phyloP scores from a whole-genome alignment of 2,113 vertebrate species.

The Petrocephalus zakoni region DNA sequence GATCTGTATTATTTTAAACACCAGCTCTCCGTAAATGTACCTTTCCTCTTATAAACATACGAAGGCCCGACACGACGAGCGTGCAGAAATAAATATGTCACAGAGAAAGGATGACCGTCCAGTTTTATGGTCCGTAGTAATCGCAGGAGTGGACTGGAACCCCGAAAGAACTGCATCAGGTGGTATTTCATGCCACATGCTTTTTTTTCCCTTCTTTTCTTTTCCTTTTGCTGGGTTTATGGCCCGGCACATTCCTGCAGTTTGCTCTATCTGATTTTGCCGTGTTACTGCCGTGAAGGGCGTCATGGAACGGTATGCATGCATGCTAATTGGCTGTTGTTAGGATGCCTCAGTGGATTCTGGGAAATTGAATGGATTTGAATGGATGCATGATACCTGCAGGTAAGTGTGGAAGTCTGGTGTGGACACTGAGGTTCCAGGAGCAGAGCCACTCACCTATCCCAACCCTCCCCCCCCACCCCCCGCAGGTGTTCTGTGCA shows the following conservation, averaged over 20 bases:
- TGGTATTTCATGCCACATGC: neutral
- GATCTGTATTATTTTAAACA: neutral
- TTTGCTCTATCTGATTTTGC: conserved; percentile 33
- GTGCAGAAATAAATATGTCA: neutral
- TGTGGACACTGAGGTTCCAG: neutral
- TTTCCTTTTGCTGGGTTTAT: neutral
- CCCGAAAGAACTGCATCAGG: neutral
- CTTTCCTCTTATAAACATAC: neutral
- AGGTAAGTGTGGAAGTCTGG: neutral
- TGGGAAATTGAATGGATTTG: neutral
- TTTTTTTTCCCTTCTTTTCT: neutral
- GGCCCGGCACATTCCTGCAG: conserved; percentile 40
- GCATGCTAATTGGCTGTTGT: conserved; percentile 32
- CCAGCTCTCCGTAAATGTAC: neutral
- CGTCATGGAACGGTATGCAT: conserved; percentile 15
- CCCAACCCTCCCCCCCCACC: neutral
- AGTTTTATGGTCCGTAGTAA: neutral
- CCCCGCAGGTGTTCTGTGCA: neutral
- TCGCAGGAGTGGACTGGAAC: neutral
- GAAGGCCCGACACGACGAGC: neutral
- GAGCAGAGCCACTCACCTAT: neutral
- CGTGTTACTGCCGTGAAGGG: conserved; percentile 39
- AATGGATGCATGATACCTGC: neutral
- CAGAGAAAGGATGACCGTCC: neutral
- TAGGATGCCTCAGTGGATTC: neutral